Percentiles rank a stretch among this genome's conserved stretches.
Conservation (phyloP, 2,797 vertebrate genomes). For the Chelon labrosus region DNA sequence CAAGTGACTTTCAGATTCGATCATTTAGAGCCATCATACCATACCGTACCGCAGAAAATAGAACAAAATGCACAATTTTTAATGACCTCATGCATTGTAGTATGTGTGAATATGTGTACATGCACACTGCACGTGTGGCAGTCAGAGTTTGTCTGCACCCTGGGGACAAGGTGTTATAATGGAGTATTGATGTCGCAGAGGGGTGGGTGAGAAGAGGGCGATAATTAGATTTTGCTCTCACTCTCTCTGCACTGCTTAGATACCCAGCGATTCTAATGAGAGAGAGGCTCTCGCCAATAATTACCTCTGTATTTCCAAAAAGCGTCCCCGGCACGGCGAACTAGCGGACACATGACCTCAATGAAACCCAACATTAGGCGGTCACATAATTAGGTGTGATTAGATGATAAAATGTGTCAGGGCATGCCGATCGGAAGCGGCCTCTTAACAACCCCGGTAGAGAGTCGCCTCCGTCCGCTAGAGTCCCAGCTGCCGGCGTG, state of each 20-base stretch:
- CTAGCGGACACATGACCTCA: constrained; percentile 51
- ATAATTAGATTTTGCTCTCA: constrained; percentile 87
- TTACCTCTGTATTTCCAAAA: constrained; percentile 72
- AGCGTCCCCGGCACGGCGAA: constrained; percentile 49
- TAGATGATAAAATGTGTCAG: constrained; percentile 67
- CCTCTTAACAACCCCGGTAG: constrained; percentile 41
- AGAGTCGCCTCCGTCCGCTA: background rate
- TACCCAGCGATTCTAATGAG: constrained; percentile 80
- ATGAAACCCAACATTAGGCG: constrained; percentile 54
- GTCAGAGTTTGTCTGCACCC: constrained; percentile 60
- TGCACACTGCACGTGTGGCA: constrained; percentile 46
- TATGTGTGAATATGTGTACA: constrained; percentile 19
- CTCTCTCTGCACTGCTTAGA: constrained; percentile 77
- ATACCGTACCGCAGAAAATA: background rate
- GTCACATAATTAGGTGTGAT: constrained; percentile 72
- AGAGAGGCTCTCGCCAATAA: constrained; percentile 62
- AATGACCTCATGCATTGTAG: constrained; percentile 24
- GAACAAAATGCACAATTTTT: background rate
- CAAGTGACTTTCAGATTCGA: background rate
- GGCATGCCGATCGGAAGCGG: constrained; percentile 28
- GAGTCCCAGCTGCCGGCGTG: background rate
- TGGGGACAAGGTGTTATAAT: constrained; percentile 80
- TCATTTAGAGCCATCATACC: background rate
- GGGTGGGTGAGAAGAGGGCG: constrained; percentile 78
- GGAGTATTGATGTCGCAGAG: constrained; percentile 84